Base-by-base conservation (phyloP, 2,888 invertebrate genomes). In the Spilosoma lubricipeda region DNA sequence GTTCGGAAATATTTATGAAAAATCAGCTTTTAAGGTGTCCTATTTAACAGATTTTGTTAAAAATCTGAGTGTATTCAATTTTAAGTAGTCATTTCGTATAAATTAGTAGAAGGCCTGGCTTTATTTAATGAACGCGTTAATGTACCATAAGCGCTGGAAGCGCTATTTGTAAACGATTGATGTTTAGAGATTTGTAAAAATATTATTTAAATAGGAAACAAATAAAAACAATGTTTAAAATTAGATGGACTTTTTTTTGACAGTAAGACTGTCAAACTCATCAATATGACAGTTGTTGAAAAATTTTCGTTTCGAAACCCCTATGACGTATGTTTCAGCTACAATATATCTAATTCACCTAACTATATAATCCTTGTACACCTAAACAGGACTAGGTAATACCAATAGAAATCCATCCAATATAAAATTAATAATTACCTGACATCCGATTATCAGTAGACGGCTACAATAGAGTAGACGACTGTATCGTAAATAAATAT, bases 121-220 rank as follows among this genome's bases (percentile, higher is more conserved):
- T 88, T 80, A 78, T 80, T 86, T 84, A 80, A 78, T 66, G 67
- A 75, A 59, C 76, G 79, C 80, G 74, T 78, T 81, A 79, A 82
- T 80, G 75, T 84, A 83, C 70, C 75, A 82, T 79, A 80, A 77
- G 83, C 82, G 88, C 88, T 89, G 81, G 80, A 87, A 88, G 89
- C 90, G 85, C 82, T 91, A 85, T 89, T 91, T 91, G 86, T 90
- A 90, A 87, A 88, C 86, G 79, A 87, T 90, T 89, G 89, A 90
- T 91, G 91, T 91, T 89, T 91, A 91, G 89, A 85, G 86, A 91
- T 91, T 91, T 89, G 86, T 91, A 90, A 90, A 88, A 87, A 85
- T 84, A 89, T 90, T 79, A 89, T 89, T 90, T 90, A 88, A 88
- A 83, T 84, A 85, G 86, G 79, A 88, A 88, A 90, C 87, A 85